These are phyloP conservation scores for Theonella swinhoei DNA, from an alignment of 37 sponge, comb jelly and placozoan genomes.

Conservation along the genomic window DNA sequence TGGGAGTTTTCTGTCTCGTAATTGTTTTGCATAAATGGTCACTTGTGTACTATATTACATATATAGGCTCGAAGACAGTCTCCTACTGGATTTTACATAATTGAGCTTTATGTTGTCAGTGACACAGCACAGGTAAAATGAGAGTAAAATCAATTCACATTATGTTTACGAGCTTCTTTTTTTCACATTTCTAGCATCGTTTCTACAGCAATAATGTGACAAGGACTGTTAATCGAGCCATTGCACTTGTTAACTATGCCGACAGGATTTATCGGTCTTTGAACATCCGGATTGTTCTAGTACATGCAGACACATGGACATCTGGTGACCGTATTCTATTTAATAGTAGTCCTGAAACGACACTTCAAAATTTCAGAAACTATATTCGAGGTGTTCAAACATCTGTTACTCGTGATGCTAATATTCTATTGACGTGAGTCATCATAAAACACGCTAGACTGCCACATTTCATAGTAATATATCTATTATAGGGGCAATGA, in stretches of 20 bases:
- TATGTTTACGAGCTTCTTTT: background rate
- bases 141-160: background rate
- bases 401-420: slow-evolving; percentile 33
- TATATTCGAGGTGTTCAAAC: slow-evolving; percentile 16
- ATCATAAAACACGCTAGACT: too few species aligned
- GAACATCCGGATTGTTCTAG: slow-evolving; percentile 59
- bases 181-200: background rate
- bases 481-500: slow-evolving; percentile 54
- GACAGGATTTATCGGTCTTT: slow-evolving; percentile 48
- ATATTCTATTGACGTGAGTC: slow-evolving; percentile 70
- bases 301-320: slow-evolving; percentile 56
- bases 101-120: slow-evolving; percentile 61
- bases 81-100: slow-evolving; percentile 23
- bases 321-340: slow-evolving; percentile 30
- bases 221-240: slow-evolving; percentile 16
- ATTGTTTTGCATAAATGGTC: too few species aligned
- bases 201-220: background rate
- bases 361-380: slow-evolving; percentile 22
- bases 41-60: too few species aligned
- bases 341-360: slow-evolving; percentile 17
- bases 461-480: too few species aligned
- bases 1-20: too few species aligned
- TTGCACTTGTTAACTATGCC: slow-evolving; percentile 44
- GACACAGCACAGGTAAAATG: slow-evolving; percentile 35
- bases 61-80: slow-evolving; percentile 37